phyloP scores from a whole-genome alignment of 2,888 invertebrate species.

The Pelosia muscerda region DNA sequence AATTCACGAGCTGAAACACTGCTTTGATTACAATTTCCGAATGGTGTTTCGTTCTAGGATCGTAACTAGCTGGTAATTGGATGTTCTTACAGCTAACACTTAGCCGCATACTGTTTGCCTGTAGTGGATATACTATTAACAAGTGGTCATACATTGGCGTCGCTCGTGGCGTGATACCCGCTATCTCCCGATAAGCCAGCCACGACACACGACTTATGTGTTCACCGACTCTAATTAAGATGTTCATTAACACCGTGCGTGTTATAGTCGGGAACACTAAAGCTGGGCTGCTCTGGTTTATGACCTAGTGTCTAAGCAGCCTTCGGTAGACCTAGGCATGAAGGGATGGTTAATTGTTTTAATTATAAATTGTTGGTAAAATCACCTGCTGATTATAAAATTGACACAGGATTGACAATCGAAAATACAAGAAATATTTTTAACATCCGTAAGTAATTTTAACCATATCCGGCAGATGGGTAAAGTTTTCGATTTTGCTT shows the following conservation, averaged over 20 bases:
- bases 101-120: background rate
- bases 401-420: background rate
- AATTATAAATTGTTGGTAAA: background rate
- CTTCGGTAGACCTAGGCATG: background rate
- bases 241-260: slow-evolving; percentile 66
- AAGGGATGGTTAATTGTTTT: background rate
- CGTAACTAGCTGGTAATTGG: background rate
- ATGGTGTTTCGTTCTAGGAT: background rate
- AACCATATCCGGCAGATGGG: background rate
- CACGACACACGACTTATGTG: slow-evolving; percentile 58
- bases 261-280: slow-evolving; percentile 37
- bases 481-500: background rate
- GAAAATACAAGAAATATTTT: background rate
- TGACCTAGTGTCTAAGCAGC: background rate
- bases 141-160: slow-evolving; percentile 39
- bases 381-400: background rate
- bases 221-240: slow-evolving; percentile 64
- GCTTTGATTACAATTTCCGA: no score
- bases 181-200: slow-evolving; percentile 62
- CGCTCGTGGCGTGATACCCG: slow-evolving; percentile 53
- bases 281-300: slow-evolving; percentile 9
- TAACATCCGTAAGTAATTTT: background rate
- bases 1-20: background rate
- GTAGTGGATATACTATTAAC: slow-evolving; percentile 18
- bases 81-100: background rate